Percentiles rank a stretch among this genome's conserved stretches.
These are phyloP conservation scores for Caenorhabditis sp. DNA, from an alignment of 2,888 invertebrate species.

Conservation along the genomic window DNA sequence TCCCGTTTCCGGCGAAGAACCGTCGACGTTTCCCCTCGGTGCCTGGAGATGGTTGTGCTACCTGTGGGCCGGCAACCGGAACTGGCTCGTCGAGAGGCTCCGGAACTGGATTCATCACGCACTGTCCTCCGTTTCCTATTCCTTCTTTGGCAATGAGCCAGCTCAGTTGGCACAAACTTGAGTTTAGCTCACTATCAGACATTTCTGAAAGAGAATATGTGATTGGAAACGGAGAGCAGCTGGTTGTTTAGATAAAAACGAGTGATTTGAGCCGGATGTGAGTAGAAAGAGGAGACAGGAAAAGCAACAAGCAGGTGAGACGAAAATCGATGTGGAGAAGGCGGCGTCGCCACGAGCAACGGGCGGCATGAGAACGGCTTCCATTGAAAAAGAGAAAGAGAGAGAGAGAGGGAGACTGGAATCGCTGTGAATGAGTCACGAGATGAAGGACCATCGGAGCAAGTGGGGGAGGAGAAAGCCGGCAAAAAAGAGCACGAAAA, in stretches of 20 bases:
- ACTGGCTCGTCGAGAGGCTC: no score
- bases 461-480: conserved; percentile 37
- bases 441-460: conserved; percentile 3
- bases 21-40: not conserved
- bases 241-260: not conserved
- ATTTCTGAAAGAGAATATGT: not conserved
- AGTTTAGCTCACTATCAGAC: conserved; percentile 58
- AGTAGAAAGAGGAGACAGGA: conserved; percentile 7
- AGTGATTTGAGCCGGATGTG: not conserved
- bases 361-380: conserved; percentile 32
- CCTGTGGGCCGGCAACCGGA: no score
- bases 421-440: conserved; percentile 22
- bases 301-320: conserved; percentile 41
- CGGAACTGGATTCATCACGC: no score
- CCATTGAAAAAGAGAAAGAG: not conserved
- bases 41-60: no score
- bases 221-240: not conserved
- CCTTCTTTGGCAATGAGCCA: conserved; percentile 67
- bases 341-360: conserved; percentile 32
- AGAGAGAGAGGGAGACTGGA: conserved; percentile 1
- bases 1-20: no score
- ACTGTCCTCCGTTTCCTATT: not conserved
- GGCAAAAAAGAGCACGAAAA: conserved; percentile 11
- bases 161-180: conserved; percentile 66
- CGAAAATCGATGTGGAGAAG: conserved; percentile 39